Evolutionary conservation across 2,113 vertebrate species (phyloP), one percentile per base, ranked within the genome.

Genomic region (Anarhynchus alexandrinus): DNA sequence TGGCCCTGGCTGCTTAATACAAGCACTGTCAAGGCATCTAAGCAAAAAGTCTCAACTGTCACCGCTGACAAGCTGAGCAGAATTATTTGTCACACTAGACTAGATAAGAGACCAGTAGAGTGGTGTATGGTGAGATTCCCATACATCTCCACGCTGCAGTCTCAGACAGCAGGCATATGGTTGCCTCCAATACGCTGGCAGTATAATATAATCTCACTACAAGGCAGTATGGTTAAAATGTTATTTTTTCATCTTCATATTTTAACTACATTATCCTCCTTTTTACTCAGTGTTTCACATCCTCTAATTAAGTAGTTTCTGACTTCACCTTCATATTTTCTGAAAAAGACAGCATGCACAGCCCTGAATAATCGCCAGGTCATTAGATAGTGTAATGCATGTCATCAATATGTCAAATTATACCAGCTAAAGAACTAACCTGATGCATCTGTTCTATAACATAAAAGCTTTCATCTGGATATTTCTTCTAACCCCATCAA

Each of bases 41-140:
- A 98, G 98, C 97, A 97, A 96, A 96, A 98, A 97, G 96, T 95
- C 97, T 98, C 96, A 93, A 97, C 97, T 98, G 98, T 98, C 98
- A 97, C 79, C 34, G 47, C 88, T 97, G 98, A 98, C 97, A 98
- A 97, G 96, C 96, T 65, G 94, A 92, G 94, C 88, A 97, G 98
- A 98, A 98, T 98, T 98, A 98, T 98, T 97, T 98, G 98, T 98
- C 97, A 98, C 97, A 98, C 97, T 92, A 94, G 94, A 96, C 82
- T 84, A 97, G 97, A 97, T 97, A 98, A 98, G 96, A 87, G 90
- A 84, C 88, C 93, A 89, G 96, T 61, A 81, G 92, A 98, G 96
- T 90, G 90, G 88, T 55, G 55, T 54, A 86, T 62, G 90, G 80
- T 66, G 88, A 91, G 96, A 90, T 70, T 74, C 92, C 96, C 95